Base-by-base conservation (phyloP, 1,140 invertebrate species). In the Cotesia typhae region DNA sequence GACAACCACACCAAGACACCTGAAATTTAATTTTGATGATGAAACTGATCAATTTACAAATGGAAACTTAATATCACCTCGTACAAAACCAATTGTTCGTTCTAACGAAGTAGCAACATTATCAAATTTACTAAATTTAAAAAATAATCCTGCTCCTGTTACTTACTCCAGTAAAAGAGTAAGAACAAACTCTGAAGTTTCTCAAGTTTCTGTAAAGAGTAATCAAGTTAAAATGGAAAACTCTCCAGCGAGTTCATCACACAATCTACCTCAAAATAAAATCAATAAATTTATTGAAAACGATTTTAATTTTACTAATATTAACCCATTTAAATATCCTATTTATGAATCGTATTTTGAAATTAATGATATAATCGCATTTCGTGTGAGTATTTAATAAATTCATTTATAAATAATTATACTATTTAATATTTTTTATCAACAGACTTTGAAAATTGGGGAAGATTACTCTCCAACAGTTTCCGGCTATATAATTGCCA, bases 391-490 rank as follows among this genome's bases (percentile, higher is more conserved):
- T 65, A 35, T 36, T 60, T 20, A 3, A 60, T 65, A 5, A 28
- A 12, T 55, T 17, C 28, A 41, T 5, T n/a, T n/a, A 28, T 7
- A 60, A 28, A 37, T 52, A 52, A 51, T 61, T 60, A 4, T 60
- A 20, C 1, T 66, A 47, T 59, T 14, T 20, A 20, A 51, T 63
- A 20, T 71, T 57, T 38, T 1, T 65, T 65, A 4, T 65, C 7
- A 74, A 60, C 47, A 83, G 82, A 75, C 81, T 67, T 71, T 82
- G 0, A 79, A 75, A 71, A 76, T 83, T 28, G 78, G 71, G 4
- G 28, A 69, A 6, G 76, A 82, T 63, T 83, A 80, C 65, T 76
- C 73, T 6, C 81, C 81, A 7, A 75, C 79, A 73, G 12, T 82
- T 14, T 83, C 82, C 4, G 55, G 73, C 4, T 75, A 76, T 14